Evolutionary conservation across 2,888 invertebrate genomes (phyloP), one percentile per base, ranked within the genome.

Genomic region (Gymnoscelis rufifasciata): DNA sequence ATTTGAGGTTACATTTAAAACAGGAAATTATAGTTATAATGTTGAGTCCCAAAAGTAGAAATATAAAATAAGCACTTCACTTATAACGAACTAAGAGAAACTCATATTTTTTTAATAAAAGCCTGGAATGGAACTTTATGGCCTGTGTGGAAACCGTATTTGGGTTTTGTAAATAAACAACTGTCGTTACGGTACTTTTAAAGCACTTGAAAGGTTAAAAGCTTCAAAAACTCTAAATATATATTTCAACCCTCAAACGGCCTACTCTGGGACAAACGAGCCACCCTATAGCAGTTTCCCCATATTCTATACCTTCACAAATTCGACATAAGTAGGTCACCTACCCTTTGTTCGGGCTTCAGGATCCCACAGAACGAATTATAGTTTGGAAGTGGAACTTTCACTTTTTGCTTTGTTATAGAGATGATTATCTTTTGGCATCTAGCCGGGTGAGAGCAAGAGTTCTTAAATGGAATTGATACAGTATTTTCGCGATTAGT

Each of bases 261-360:
- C 42, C 50, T 45, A 42, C 44, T 11, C 28, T 40, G 49, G 49
- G 41, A 49, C 41, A 49, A 45, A 36, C 45, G 45, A 38, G 38
- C 33, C 45, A 30, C 45, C 50, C 45, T 23, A 42, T 49, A 30
- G 42, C 50, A 45, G 50, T 50, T 39, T 44, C 45, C 41, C 40
- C 38, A 43, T 45, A 42, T 45, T 50, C 49, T 45, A 45, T 51
- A 51, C 47, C 47, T 51, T 51, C 43, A 52, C 48, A 52, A 52
- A 52, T 52, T 52, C 45, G 39, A 52, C 45, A 48, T 52, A 52
- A 52, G 52, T 52, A 52, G 52, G 52, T 52, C 52, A 48, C 46
- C 51, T 40, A 47, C 42, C 52, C 52, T 48, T 52, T 52, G 52
- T 52, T 52, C 52, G 51, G 52, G 51, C 54, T 54, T 51, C 51